Evolutionary conservation across 92 coral and sea anemone genomes (phyloP).

Genomic region (Zoanthus gigantus): DNA sequence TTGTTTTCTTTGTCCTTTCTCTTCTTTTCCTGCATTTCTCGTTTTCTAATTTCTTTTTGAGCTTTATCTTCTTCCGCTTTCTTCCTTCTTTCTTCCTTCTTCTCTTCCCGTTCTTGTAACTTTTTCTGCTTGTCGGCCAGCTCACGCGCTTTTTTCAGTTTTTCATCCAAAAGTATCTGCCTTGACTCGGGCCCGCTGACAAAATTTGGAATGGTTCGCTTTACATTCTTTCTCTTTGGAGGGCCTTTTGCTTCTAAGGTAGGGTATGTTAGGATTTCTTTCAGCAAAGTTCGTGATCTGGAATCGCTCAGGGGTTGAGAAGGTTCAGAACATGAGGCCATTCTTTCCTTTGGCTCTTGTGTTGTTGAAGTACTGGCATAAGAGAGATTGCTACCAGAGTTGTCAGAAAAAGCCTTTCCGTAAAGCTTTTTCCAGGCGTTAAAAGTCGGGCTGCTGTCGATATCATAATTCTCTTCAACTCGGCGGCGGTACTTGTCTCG

Average conservation of each 20-base stretch:
- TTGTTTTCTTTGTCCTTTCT: slow-evolving; percentile 38
- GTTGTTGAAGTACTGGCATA: background rate
- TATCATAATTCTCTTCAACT: slow-evolving; percentile 44
- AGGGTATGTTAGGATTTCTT: slow-evolving; percentile 9
- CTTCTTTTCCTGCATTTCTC: slow-evolving; percentile 17
- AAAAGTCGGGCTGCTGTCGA: slow-evolving; percentile 56
- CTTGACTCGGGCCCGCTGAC: slow-evolving; percentile 59
- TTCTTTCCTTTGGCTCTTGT: background rate
- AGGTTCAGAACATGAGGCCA: background rate
- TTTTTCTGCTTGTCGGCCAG: slow-evolving; percentile 58
- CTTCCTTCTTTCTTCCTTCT: slow-evolving; percentile 32
- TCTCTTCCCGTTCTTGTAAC: slow-evolving; percentile 37
- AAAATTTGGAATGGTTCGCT: slow-evolving; percentile 57
- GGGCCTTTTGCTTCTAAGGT: slow-evolving; percentile 47
- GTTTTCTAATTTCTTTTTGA: slow-evolving; percentile 21
- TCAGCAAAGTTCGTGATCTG: background rate
- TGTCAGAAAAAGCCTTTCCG: background rate
- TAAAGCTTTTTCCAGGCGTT: slow-evolving; percentile 48
- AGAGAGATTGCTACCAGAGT: background rate
- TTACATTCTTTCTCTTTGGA: slow-evolving; percentile 48
- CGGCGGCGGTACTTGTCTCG: slow-evolving; percentile 28
- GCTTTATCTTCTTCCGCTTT: slow-evolving; percentile 19
- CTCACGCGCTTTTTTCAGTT: slow-evolving; percentile 49
- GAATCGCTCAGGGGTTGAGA: background rate
- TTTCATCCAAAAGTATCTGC: slow-evolving; percentile 58